Percentiles rank a stretch among this genome's conserved stretches.
Conservation (phyloP, 2,888 invertebrate species). For the Paralinhomoeus sp. region DNA sequence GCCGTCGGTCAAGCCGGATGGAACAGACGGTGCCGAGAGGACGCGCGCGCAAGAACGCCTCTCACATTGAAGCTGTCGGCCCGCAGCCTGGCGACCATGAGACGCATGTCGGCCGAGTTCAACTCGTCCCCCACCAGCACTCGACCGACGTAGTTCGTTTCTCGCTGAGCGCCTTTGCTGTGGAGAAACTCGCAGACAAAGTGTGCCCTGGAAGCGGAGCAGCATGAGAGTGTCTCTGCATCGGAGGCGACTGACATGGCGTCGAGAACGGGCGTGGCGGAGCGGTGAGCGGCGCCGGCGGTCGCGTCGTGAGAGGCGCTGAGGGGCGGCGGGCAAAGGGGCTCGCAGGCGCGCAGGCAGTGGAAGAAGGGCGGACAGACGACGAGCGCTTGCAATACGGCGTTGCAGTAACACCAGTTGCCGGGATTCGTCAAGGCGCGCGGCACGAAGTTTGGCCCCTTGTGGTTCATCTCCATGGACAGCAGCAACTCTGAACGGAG, state of each 20-base stretch:
- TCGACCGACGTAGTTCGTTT: too few species aligned
- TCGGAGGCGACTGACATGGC: conserved; percentile 1
- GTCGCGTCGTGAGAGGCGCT: too few species aligned
- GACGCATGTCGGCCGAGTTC: background rate
- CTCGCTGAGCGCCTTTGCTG: too few species aligned
- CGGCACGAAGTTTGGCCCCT: conserved; percentile 43
- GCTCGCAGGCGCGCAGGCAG: conserved; percentile 36
- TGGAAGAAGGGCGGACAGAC: conserved; percentile 89
- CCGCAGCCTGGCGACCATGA: background rate
- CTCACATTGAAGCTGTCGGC: too few species aligned
- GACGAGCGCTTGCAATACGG: conserved; percentile 71
- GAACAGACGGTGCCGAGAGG: too few species aligned
- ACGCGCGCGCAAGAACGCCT: too few species aligned
- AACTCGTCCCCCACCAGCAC: background rate
- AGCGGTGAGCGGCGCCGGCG: too few species aligned
- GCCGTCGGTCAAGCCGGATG: background rate
- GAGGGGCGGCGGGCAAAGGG: background rate
- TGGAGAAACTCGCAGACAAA: background rate
- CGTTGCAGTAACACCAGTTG: conserved; percentile 89
- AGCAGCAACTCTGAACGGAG: background rate
- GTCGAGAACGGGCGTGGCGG: conserved; percentile 5
- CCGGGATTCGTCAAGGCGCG: conserved; percentile 73
- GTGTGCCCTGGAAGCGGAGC: background rate
- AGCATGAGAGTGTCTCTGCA: too few species aligned
- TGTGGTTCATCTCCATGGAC: background rate